Base-by-base conservation (phyloP, 2,888 invertebrate genomes). In the Capitulum mitella region DNA sequence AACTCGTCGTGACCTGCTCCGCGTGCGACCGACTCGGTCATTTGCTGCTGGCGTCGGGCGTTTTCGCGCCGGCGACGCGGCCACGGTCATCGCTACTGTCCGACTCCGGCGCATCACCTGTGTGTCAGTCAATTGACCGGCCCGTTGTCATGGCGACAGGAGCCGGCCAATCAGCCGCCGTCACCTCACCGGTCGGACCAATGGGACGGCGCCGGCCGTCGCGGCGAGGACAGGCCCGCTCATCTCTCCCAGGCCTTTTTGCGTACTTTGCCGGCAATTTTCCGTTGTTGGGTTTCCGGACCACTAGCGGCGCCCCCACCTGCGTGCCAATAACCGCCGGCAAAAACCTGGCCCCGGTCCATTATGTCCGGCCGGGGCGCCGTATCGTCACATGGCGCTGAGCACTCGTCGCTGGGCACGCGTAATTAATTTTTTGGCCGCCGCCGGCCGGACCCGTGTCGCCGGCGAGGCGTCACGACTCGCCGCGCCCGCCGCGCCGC, bases 211-310 rank as follows among this genome's bases (percentile, higher is more conserved):
- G 37, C 40, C 26, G 70, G 40, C 26, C 37, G 34, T 1, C 6
- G 32, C n/a, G 5, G 8, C 40, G 40, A 70, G 37, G 70, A 70
- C 70, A 70, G 70, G 1, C 3, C 37, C 3, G 37, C 26, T 70
- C 70, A 40, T 70, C 70, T 70, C 70, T 70, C 70, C 70, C 70
- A 70, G 37, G 70, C 37, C 37, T 70, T 70, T 70, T 70, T 70
- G 37, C 10, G 70, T n/a, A 10, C 37, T 3, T n/a, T 22, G 26
- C 37, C 70, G 70, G 26, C 70, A 22, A 26, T 8, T 70, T 26
- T 16, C 22, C 70, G 37, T 26, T 70, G 70, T 70, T 70, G 70
- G 29, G 40, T 70, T 70, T 70, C 70, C 70, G 70, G 26, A 14
- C 70, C 26, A 26, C 10, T 70, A 26, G 70, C 70, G 14, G 12